phyloP scores from a whole-genome alignment of 2,888 invertebrate genomes.

The Troides oblongomaculatus region DNA sequence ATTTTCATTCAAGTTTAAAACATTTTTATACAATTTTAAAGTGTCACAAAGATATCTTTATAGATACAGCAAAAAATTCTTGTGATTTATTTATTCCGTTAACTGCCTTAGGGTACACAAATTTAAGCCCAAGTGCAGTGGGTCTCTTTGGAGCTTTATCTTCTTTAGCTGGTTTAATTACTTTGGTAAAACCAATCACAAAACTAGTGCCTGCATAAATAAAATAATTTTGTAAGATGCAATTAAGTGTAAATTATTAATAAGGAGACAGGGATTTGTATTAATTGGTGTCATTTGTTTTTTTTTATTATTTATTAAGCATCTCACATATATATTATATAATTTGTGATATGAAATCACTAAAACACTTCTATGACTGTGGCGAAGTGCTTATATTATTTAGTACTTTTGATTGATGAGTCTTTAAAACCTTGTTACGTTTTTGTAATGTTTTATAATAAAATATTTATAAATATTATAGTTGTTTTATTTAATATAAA shows the following conservation, averaged over 20 bases:
- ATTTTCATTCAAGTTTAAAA: slow-evolving; percentile 50
- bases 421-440: too few species aligned
- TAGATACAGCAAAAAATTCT: slow-evolving; percentile 91
- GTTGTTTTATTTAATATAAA: too few species aligned
- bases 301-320: neutral
- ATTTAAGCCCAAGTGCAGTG: slow-evolving; percentile 87
- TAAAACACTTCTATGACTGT: too few species aligned
- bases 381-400: too few species aligned
- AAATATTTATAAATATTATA: too few species aligned
- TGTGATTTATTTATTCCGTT: slow-evolving; percentile 94
- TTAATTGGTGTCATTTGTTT: neutral
- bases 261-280: neutral
- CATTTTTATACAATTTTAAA: slow-evolving; percentile 54
- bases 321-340: neutral
- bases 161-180: slow-evolving; percentile 88
- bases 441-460: too few species aligned
- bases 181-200: slow-evolving; percentile 87
- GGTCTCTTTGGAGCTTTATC: slow-evolving; percentile 90
- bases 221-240: neutral
- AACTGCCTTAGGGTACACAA: slow-evolving; percentile 88
- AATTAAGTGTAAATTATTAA: neutral
- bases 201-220: slow-evolving; percentile 83
- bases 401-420: too few species aligned
- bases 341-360: neutral
- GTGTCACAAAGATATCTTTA: slow-evolving; percentile 83